Percentiles rank a stretch among this genome's conserved stretches.
These are phyloP conservation scores for Patella caerulea DNA, from an alignment of 2,888 invertebrate genomes.

Conservation along the genomic window DNA sequence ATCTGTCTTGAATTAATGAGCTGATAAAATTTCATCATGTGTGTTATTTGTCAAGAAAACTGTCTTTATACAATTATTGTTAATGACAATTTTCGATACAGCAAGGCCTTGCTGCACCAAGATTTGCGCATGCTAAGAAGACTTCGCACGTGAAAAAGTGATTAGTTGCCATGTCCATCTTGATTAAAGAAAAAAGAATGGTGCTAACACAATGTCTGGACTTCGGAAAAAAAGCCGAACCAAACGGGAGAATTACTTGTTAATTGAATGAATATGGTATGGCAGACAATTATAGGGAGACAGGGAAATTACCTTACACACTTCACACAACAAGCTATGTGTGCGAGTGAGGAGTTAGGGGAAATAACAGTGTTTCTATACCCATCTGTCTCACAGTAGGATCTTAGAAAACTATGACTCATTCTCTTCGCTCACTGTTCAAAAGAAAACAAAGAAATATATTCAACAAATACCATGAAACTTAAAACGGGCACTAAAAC, in stretches of 20 bases:
- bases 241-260: conserved; percentile 23
- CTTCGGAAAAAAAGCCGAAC: too few species aligned
- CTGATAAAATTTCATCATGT: too few species aligned
- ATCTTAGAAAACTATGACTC: neutral
- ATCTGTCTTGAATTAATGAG: too few species aligned
- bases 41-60: too few species aligned
- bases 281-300: conserved; percentile 15
- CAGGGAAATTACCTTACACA: conserved; percentile 27
- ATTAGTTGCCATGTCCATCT: conserved; percentile 24
- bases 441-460: conserved; percentile 2
- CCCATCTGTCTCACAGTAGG: conserved; percentile 1
- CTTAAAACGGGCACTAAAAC: too few species aligned
- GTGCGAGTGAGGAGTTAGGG: neutral
- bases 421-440: neutral
- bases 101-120: too few species aligned
- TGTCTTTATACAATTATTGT: too few species aligned
- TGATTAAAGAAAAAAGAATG: conserved; percentile 16
- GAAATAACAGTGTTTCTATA: neutral
- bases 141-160: conserved; percentile 25
- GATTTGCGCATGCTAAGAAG: neutral
- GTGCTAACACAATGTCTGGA: conserved; percentile 12
- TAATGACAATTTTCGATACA: too few species aligned
- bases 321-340: neutral
- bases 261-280: conserved; percentile 24
- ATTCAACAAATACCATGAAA: neutral